Evolutionary conservation across 2,797 vertebrate genomes (phyloP), one percentile per base, ranked within the genome.

Genomic region (Onychomys torridus): DNA sequence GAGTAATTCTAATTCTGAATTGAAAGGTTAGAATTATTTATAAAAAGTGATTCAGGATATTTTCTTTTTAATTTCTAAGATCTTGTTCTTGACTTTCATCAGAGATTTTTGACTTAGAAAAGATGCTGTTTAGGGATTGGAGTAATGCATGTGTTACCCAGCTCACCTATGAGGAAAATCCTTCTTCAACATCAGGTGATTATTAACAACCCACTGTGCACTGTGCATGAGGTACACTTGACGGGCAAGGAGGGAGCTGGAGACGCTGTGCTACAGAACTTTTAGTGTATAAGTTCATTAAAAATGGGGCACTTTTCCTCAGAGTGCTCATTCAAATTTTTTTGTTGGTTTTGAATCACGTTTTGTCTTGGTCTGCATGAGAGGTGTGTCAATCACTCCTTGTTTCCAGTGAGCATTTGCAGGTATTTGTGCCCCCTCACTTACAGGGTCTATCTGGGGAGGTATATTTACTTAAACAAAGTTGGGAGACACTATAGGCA

Each of bases 41-140:
- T 92, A 49, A 71, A 63, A 76, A 94, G 69, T 46, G 77, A 46
- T 71, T 67, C 57, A 85, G 78, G 46, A 32, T 78, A 0, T 90
- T 94, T 87, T 67, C 81, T 88, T 93, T 97, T 90, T 27, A 61
- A 40, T 27, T 69, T 90, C 34, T 67, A 34, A 71, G 59, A 75
- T 88, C 71, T 29, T 93, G 27, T 11, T 77, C 63, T 95, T 90
- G 13, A 61, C 79, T 83, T 97, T 91, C 49, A 59, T 78, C 52
- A 90, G 61, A 84, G 71, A 8, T 57, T 71, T 82, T 96, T 88
- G 11, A 86, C 37, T 52, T 65, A 32, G 59, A 43, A 65, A 77
- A 75, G 63, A 49, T 55, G 6, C 46, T 83, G 57, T 79, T 49
- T 78, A n/a, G 13, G 12, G 40, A 19, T 65, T 37, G 6, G 69